Evolutionary conservation across 2,888 invertebrate genomes (phyloP).

Genomic region (Netelia virgata): DNA sequence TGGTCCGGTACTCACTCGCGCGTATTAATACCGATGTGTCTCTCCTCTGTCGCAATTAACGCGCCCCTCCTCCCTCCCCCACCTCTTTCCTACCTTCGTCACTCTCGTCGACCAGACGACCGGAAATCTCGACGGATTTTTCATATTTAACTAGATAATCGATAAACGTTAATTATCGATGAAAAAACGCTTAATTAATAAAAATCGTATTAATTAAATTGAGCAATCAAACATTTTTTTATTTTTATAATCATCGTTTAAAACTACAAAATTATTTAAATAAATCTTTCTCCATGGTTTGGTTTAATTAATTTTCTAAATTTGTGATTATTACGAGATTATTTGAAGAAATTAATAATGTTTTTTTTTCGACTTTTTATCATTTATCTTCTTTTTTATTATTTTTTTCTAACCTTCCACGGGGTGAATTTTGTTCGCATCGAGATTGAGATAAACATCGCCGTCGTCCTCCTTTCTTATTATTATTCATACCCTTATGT

Average conservation of each 20-base stretch:
- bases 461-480: not conserved
- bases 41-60: conserved; percentile 57
- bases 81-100: not conserved
- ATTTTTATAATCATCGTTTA: too few relatives aligned
- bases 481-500: conserved; percentile 44
- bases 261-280: too few relatives aligned
- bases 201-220: not conserved
- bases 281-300: too few relatives aligned
- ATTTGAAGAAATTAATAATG: too few relatives aligned
- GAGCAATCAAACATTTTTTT: not conserved
- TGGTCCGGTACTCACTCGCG: conserved; percentile 30
- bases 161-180: not conserved
- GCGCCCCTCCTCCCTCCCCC: conserved; percentile 14
- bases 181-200: not conserved
- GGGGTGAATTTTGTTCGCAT: not conserved
- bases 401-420: not conserved
- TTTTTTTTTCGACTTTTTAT: not conserved
- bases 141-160: not conserved
- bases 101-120: conserved; percentile 12
- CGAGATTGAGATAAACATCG: not conserved
- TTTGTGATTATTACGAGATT: too few relatives aligned
- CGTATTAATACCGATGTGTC: conserved; percentile 56
- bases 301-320: too few relatives aligned
- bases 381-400: not conserved
- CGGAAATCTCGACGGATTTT: not conserved